phyloP scores from a whole-genome alignment of 2,113 vertebrate species.

The Podarcis muralis region DNA sequence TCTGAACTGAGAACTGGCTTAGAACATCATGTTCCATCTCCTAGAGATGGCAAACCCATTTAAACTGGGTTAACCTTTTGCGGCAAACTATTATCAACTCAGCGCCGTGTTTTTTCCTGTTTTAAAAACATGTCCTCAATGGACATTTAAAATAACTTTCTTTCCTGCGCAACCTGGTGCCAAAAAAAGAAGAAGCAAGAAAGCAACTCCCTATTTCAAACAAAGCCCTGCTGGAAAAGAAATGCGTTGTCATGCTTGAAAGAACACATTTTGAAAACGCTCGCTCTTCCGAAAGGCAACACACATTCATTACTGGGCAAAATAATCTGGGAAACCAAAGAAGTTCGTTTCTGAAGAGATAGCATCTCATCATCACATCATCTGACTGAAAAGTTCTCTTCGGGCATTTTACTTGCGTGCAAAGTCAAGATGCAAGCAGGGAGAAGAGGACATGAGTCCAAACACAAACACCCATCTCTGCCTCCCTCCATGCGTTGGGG shows the following conservation, averaged over 20 bases:
- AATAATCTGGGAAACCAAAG: not conserved
- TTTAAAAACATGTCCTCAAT: slow-evolving; percentile 73
- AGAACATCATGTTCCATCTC: slow-evolving; percentile 57
- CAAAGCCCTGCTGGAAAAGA: slow-evolving; percentile 56
- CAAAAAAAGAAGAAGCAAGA: slow-evolving; percentile 10
- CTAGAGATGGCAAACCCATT: slow-evolving; percentile 53
- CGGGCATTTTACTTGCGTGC: too few relatives aligned
- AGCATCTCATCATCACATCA: not conserved
- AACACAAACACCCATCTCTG: too few relatives aligned
- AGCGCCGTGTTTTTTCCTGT: slow-evolving; percentile 74
- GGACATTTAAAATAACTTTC: slow-evolving; percentile 73
- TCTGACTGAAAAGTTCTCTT: not conserved
- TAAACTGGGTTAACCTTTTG: slow-evolving; percentile 44
- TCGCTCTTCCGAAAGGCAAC: not conserved
- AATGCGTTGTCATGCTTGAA: slow-evolving; percentile 43
- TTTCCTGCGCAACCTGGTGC: slow-evolving; percentile 70
- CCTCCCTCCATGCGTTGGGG: not conserved
- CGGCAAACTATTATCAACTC: slow-evolving; percentile 65
- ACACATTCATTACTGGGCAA: not conserved
- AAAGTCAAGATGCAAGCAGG: too few relatives aligned
- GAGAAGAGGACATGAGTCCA: too few relatives aligned
- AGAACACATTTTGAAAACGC: slow-evolving; percentile 28
- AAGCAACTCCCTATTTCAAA: slow-evolving; percentile 40
- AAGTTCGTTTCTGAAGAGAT: not conserved
- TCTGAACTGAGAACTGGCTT: slow-evolving; percentile 32